Evolutionary conservation across 2,797 vertebrate species (phyloP), one percentile per base, ranked within the genome.

Genomic region (Coilia nasus): DNA sequence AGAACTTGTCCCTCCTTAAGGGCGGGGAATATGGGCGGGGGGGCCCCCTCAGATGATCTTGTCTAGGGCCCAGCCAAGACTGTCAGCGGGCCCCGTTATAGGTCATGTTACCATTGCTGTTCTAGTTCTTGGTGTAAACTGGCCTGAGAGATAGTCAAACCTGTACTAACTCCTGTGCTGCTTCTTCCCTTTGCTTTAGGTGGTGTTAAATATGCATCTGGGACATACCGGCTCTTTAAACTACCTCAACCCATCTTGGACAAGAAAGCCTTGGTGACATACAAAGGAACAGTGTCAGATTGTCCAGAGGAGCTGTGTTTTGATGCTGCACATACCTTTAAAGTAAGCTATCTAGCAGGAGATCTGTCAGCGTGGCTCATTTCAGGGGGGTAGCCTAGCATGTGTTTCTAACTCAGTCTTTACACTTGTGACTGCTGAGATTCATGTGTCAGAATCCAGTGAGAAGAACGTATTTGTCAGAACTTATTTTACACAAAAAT

Each of bases 181-280:
- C 50, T 54, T 14, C 6, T 25, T 78, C 7, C 6, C 71, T 17
- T 54, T 2, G 7, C 19, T 81, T 60, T 83, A 96, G 95, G 93
- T 41, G 90, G 94, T 84, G 88, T 95, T 89, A 92, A 85, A n/a
- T 96, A 94, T 82, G 91, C 92, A 28, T 96, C 95, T 2, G 92
- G 90, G 54, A 96, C 95, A 0, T 96, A 94, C 85, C 92, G 95
- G n/a, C 89, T 95, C 81, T 96, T 96, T 46, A 96, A 96, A 88
- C 83, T 95, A 57, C 93, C 94, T 10, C 90, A 89, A 86, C 60
- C 19, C 82, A 21, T 84, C 25, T 75, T 64, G 14, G 71, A 12
- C 62, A 85, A 82, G 0, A 85, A 81, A 23, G 93, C 92, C 3
- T 83, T 88, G 31, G 94, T 95, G 83, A 94, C 90, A 0, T 96